These are phyloP conservation scores for Leguminivora glycinivorella DNA, from an alignment of 1,140 invertebrate species.

Conservation along the genomic window DNA sequence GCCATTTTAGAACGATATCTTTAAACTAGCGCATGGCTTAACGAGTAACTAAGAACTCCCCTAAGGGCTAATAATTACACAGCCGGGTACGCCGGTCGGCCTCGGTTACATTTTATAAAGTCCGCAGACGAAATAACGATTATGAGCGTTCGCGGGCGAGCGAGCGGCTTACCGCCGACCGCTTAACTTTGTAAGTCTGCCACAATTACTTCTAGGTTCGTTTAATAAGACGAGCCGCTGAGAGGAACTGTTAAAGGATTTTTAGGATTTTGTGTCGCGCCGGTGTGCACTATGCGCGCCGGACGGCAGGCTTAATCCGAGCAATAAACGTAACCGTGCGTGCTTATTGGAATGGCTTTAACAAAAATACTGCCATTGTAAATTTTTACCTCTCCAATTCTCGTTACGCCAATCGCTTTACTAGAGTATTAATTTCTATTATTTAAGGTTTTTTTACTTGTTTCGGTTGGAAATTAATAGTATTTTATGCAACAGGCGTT, in stretches of 20 bases:
- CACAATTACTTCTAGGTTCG: conserved; percentile 69
- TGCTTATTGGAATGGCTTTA: conserved; percentile 57
- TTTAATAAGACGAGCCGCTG: conserved; percentile 65
- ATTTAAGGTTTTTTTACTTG: background rate
- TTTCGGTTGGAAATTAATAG: background rate
- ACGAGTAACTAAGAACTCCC: conserved; percentile 28
- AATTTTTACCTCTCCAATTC: conserved; percentile 31
- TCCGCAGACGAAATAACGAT: conserved; percentile 77
- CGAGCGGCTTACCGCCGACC: conserved; percentile 55
- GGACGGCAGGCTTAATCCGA: conserved; percentile 49
- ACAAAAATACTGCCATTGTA: conserved; percentile 42
- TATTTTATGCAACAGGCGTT: no score
- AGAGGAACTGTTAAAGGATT: conserved; percentile 55
- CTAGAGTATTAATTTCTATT: background rate
- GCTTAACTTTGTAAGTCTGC: conserved; percentile 74
- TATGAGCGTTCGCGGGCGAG: conserved; percentile 57
- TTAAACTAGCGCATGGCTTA: conserved; percentile 29
- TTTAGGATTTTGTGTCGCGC: conserved; percentile 58
- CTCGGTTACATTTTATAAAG: conserved; percentile 65
- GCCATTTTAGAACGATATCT: conserved; percentile 13
- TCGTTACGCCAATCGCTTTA: background rate
- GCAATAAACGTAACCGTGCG: conserved; percentile 63
- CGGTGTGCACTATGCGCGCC: conserved; percentile 37
- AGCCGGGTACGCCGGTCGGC: conserved; percentile 38
- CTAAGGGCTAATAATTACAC: conserved; percentile 39